phyloP scores from a whole-genome alignment of 2,888 invertebrate species.

The Agonopterix heracliana region DNA sequence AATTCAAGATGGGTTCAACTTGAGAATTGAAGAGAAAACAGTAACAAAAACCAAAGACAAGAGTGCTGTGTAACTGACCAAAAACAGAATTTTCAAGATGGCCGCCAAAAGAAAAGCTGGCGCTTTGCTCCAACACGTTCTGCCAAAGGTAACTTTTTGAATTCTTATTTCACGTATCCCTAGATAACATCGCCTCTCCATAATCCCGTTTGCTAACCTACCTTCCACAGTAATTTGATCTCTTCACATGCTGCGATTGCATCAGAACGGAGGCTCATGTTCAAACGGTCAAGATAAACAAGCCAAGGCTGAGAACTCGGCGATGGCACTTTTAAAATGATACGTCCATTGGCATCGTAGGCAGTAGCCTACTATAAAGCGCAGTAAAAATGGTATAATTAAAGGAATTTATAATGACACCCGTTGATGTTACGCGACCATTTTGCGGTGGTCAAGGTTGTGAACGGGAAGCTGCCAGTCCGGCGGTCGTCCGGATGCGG shows the following conservation, averaged over 20 bases:
- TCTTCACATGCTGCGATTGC: no score
- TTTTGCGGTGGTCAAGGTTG: conserved; percentile 30
- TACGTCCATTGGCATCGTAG: conserved; percentile 26
- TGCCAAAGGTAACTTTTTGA: conserved; percentile 66
- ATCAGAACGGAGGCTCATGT: conserved; percentile 7
- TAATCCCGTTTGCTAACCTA: conserved; percentile 11
- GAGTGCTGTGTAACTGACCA: conserved; percentile 53
- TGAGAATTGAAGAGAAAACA: conserved; percentile 29
- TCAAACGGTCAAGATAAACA: conserved; percentile 34
- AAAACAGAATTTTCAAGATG: conserved; percentile 66
- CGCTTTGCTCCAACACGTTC: conserved; percentile 82
- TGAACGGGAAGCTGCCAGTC: conserved; percentile 13
- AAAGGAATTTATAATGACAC: conserved; percentile 65
- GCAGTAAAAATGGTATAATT: conserved; percentile 66
- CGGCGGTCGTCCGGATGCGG: conserved; percentile 30
- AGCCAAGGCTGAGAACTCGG: conserved; percentile 47
- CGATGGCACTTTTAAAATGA: conserved; percentile 47
- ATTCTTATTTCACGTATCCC: conserved; percentile 36
- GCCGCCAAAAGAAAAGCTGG: conserved; percentile 86
- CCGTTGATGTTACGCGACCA: conserved; percentile 30
- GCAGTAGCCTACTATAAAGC: conserved; percentile 39
- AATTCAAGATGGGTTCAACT: conserved; percentile 46
- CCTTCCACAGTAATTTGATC: conserved; percentile 5
- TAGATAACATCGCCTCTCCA: conserved; percentile 27
- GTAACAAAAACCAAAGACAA: conserved; percentile 49